These are phyloP conservation scores for Sphyrna mokarran DNA, from an alignment of 2,113 vertebrate genomes.

Conservation along the genomic window DNA sequence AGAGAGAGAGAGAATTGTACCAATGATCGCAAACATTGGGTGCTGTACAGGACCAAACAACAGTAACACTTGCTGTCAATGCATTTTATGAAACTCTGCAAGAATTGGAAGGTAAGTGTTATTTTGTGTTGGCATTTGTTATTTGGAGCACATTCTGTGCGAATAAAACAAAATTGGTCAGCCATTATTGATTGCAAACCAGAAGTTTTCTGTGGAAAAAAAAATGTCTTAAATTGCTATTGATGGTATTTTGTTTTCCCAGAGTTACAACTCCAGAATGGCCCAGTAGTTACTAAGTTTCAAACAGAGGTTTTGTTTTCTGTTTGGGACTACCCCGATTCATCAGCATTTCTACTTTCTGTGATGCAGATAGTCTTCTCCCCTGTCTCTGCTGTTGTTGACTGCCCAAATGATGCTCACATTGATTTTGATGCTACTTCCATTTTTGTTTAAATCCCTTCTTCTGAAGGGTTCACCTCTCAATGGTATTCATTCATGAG, in stretches of 20 bases:
- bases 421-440: background rate
- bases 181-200: background rate
- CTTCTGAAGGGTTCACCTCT: background rate
- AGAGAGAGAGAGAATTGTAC: background rate
- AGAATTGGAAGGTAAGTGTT: background rate
- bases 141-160: background rate
- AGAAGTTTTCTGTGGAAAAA: background rate
- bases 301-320: background rate
- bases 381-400: background rate
- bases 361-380: background rate
- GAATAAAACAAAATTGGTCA: background rate
- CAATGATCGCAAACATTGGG: background rate
- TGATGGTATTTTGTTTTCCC: background rate
- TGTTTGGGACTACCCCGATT: background rate
- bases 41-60: background rate
- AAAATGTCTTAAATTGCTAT: background rate
- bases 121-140: background rate
- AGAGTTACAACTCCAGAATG: background rate
- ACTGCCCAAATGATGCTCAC: background rate
- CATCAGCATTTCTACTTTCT: background rate
- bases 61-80: background rate
- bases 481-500: background rate
- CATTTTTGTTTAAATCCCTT: background rate
- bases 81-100: background rate
- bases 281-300: background rate